Conservation (phyloP, 2,888 invertebrate species). For the Galerucella nymphaeae region DNA sequence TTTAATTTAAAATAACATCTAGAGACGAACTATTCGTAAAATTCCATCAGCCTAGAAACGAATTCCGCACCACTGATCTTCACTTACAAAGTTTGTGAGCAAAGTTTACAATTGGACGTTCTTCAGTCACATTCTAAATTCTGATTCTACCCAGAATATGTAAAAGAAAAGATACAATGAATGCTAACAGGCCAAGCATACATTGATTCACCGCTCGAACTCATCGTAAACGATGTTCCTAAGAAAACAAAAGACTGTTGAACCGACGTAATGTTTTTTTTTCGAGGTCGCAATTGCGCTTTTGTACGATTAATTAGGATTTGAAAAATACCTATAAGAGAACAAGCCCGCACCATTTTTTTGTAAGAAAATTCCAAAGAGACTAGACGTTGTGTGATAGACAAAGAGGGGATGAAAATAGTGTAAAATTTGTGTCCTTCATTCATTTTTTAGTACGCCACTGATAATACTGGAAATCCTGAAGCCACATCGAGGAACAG, state of each 20-base stretch:
- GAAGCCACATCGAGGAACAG: no score
- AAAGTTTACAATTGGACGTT: conserved; percentile 21
- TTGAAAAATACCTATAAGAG: conserved; percentile 11
- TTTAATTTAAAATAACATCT: no score
- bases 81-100: conserved; percentile 13
- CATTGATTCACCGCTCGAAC: conserved; percentile 11
- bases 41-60: not conserved
- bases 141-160: conserved; percentile 28
- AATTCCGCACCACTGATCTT: conserved; percentile 10
- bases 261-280: conserved; percentile 21
- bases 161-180: conserved; percentile 32
- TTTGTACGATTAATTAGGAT: conserved; percentile 19
- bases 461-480: no score
- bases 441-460: no score
- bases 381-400: no score
- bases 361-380: not conserved
- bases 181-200: not conserved
- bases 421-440: no score
- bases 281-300: conserved; percentile 12
- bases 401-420: no score
- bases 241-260: conserved; percentile 26
- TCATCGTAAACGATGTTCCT: conserved; percentile 20
- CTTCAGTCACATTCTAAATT: conserved; percentile 28
- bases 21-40: not conserved
- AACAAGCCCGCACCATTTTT: not conserved